Conservation (phyloP, 2,888 invertebrate species). For the Pomacea canaliculata region DNA sequence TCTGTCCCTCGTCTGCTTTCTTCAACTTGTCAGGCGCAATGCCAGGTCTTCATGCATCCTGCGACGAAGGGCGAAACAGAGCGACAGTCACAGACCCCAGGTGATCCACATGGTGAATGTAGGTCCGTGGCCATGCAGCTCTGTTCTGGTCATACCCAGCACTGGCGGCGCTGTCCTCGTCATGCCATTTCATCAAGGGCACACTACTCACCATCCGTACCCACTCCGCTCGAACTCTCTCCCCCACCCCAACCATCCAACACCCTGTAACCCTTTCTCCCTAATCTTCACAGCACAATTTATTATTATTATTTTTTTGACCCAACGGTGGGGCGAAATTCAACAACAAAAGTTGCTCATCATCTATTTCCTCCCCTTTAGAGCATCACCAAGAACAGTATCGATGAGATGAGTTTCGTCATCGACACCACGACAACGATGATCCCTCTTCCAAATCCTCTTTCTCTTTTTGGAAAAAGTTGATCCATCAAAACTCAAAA, state of each 20-base stretch:
- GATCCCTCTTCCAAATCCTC: no score
- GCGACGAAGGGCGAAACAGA: no score
- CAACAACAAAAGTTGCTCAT: slow-evolving; percentile 15
- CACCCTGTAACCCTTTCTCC: background rate
- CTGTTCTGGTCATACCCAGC: no score
- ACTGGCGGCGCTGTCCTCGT: background rate
- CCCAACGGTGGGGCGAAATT: slow-evolving; percentile 13
- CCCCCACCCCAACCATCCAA: background rate
- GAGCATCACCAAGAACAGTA: no score
- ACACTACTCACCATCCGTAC: background rate
- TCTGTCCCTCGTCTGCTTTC: background rate
- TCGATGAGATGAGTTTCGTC: no score
- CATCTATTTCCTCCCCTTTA: background rate
- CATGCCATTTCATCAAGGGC: background rate
- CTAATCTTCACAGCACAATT: background rate
- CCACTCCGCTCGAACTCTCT: background rate
- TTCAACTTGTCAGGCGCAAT: background rate
- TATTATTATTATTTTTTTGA: slow-evolving; percentile 2
- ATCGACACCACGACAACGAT: no score
- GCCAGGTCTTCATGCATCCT: no score
- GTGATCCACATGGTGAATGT: background rate
- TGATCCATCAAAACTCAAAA: no score
- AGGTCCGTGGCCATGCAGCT: background rate
- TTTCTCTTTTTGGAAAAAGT: no score
- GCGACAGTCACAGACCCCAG: no score